Evolutionary conservation across 2,113 vertebrate species (phyloP), one percentile per base, ranked within the genome.

Genomic region (Cichladusa arquata): DNA sequence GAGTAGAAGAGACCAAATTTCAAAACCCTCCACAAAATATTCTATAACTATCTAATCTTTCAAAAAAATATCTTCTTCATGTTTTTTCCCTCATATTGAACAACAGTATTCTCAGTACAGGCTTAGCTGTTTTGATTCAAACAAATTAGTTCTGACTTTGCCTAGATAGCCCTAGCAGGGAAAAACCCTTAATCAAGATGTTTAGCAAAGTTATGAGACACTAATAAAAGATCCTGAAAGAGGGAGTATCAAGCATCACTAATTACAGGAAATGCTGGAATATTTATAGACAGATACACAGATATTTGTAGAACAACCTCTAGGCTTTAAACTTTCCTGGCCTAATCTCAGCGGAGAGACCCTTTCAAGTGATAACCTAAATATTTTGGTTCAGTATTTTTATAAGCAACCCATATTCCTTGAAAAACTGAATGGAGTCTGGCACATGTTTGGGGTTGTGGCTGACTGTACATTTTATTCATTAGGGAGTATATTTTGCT

Each of bases 181-280:
- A 67, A 92, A 93, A 88, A 17, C 5, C 58, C 58, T 71, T 53
- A 44, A 53, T 70, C 20, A 83, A 86, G 84, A 85, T 81, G 2
- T 54, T 65, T 58, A 60, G 36, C 8, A 81, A 92, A 87, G 20
- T 61, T 90, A 82, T 25, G 22, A 88, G 42, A 22, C 47, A 51
- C 47, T 70, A 80, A 72, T 73, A 86, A 86, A 88, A 90, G 58
- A 67, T 76, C 33, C 20, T 67, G 67, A 91, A 91, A 19, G 23
- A 48, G 24, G 22, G 18, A 95, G 33, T 65, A 91, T 72, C 0
- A 1, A 72, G 42, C 24, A 80, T 73, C 12, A 22, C 12, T 82
- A 93, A 92, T 82, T 93, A 76, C 65, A 91, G 78, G 78, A 94
- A 93, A 90, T 81, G 47, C 60, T 91, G 47, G 38, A 81, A 51